Evolutionary conservation across 2,113 vertebrate species (phyloP), one percentile per base, ranked within the genome.

Genomic region (Chaetodon auriga): DNA sequence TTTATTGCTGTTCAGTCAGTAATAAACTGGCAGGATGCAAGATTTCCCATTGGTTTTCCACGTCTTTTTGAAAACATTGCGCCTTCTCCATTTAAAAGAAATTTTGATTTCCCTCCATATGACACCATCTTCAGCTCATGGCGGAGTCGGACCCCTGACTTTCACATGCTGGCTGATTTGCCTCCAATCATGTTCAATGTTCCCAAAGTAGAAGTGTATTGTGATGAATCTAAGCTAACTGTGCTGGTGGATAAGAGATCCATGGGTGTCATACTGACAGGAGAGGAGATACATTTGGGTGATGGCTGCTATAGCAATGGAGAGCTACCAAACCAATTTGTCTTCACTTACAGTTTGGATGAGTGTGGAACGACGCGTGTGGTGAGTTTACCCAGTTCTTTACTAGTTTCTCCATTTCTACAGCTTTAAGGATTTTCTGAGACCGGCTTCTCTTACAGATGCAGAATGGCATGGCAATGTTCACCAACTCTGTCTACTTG

Each of bases 131-230:
- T 92, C 54, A 88, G 81, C 71, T 89, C 91, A 25, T 87, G 84
- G 92, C 16, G 0, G 15, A 51, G 18, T 14, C 45, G 6, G 57
- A 35, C 0, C 2, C 89, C 81, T n/a, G 84, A 80, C 2, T 68
- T 89, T 8, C 58, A 68, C 36, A 14, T 49, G 75, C 41, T 85
- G 0, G 10, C 66, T 8, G 78, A 84, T 0, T 51, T 87, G 0
- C 79, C 85, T 55, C 78, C 78, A 3, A 9, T 70, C 13, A 14
- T 45, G 61, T 30, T 30, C 30, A 46, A 16, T 0, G 19, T 85
- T 63, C 93, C 92, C 18, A 66, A 25, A 19, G 49, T 93, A 0
- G 85, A 89, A 68, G 88, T 94, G 80, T 92, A 75, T 21, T 94
- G 94, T 9, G 78, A 90, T 8, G 68, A 87, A 1, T 85, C 73